Evolutionary conservation across 2,113 vertebrate genomes (phyloP).

Genomic region (Microcebus lehilahytsara): DNA sequence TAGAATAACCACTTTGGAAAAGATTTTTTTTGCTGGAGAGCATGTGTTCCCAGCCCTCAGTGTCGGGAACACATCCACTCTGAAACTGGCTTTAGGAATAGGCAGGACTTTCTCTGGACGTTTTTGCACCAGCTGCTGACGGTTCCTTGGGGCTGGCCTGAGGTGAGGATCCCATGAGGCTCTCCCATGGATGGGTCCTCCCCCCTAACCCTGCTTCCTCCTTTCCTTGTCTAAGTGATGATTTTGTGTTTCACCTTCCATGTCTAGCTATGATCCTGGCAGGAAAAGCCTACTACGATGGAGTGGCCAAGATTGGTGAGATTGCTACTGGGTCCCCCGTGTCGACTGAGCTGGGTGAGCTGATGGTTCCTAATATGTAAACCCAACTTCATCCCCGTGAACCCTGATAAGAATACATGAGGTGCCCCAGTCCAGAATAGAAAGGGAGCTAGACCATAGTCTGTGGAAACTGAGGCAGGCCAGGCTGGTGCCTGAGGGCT

Average conservation of each 20-base stretch:
- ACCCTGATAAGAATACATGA: neutral
- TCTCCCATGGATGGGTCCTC: neutral
- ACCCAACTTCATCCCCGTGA: neutral
- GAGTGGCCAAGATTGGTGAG: conserved; percentile 95
- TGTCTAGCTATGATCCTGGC: conserved; percentile 92
- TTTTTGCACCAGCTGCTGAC: neutral
- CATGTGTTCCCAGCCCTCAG: neutral
- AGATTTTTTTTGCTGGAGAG: neutral
- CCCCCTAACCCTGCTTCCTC: neutral
- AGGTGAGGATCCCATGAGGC: neutral
- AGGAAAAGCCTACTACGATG: conserved; percentile 95
- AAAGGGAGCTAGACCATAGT: neutral
- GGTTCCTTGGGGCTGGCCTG: neutral
- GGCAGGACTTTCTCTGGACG: neutral
- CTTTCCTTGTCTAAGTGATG: neutral
- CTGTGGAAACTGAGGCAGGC: neutral
- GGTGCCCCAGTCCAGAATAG: neutral
- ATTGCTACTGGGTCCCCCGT: conserved; percentile 92
- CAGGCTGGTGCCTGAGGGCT: neutral
- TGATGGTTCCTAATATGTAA: neutral
- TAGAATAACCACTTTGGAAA: neutral
- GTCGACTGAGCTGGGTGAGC: conserved; percentile 96
- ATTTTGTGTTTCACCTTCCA: conserved; percentile 50
- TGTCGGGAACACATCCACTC: neutral
- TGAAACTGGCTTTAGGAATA: neutral